Evolutionary conservation across 2,888 invertebrate species (phyloP), one percentile per base, ranked within the genome.

Genomic region (Pristionchus entomophagus): DNA sequence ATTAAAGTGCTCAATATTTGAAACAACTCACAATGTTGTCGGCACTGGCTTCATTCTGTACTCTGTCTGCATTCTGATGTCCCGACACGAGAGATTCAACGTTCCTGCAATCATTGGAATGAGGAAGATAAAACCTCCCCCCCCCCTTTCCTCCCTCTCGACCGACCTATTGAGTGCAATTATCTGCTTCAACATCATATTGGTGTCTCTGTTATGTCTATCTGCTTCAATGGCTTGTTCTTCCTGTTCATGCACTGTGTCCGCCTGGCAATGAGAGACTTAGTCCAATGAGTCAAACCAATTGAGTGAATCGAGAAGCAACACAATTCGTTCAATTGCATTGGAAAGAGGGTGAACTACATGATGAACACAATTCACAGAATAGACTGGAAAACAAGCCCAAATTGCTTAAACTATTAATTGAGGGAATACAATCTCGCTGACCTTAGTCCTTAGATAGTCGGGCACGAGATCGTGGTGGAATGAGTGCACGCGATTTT

Each of bases 401-500:
- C n/a, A n/a, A n/a, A n/a, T n/a, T n/a, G n/a, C n/a, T n/a, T n/a
- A n/a, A n/a, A n/a, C n/a, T n/a, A n/a, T n/a, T n/a, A n/a, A n/a
- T n/a, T n/a, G n/a, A n/a, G n/a, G n/a, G n/a, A n/a, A 53, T 26
- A n/a, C 17, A 62, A 12, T 62, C 62, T 62, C 59, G 26, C 53
- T 41, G 0, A 90, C 87, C 81, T 90, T 89, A 35, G 90, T 90
- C 19, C 90, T 85, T 69, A 93, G 86, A 84, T 90, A 92, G 78
- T 91, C 91, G 1, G 92, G 93, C 2, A 92, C 91, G 32, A 91
- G 86, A 49, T 92, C 92, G 87, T 93, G 93, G 83, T 91, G 91
- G 89, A 91, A 93, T 10, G 89, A 89, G 22, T 86, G 83, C 38
- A 93, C 87, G 5, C 93, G 89, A 26, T 85, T 84, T 80, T 91